Conservation (phyloP, 2,113 vertebrate species). For the Phalacrocorax aristotelis region DNA sequence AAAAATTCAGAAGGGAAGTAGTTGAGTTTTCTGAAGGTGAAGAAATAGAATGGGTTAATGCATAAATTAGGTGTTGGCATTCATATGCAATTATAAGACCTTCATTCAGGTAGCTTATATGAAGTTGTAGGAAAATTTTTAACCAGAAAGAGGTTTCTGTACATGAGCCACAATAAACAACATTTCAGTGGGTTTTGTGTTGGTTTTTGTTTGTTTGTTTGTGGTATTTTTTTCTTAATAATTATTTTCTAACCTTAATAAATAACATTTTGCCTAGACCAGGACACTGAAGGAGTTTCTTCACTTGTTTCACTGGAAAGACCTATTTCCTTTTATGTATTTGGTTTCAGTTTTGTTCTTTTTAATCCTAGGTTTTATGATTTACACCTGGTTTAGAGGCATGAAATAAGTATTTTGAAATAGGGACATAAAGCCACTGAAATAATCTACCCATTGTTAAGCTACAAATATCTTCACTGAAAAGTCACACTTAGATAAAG, state of each 20-base stretch:
- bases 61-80: background rate
- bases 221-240: too few species aligned
- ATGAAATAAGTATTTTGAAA: background rate
- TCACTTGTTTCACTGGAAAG: background rate
- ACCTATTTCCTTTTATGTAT: background rate
- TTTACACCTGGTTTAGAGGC: background rate
- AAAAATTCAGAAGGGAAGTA: background rate
- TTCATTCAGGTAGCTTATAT: background rate
- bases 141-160: background rate
- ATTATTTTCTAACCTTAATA: background rate
- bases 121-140: background rate
- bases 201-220: too few species aligned
- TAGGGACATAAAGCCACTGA: background rate
- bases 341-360: background rate
- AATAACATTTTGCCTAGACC: background rate
- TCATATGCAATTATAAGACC: background rate
- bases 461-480: background rate
- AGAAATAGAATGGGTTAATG: background rate
- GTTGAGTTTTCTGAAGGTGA: background rate
- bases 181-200: too few species aligned
- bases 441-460: background rate
- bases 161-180: background rate
- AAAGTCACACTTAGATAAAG: background rate
- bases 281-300: background rate
- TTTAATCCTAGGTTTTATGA: background rate